Evolutionary conservation across 2,113 vertebrate genomes (phyloP).

Genomic region (Triplophysa rosa): DNA sequence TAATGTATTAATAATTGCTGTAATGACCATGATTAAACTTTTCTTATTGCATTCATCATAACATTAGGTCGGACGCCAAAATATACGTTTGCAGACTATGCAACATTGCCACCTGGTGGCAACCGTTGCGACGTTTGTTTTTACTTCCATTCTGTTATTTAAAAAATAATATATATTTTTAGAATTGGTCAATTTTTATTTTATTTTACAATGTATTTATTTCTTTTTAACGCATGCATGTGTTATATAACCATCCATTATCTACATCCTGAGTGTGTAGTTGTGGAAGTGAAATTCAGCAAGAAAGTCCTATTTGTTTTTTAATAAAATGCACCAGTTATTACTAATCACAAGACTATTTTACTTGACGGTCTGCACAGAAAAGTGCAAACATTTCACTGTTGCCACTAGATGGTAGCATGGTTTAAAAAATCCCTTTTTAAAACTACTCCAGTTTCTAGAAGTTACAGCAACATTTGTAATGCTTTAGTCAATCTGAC

Average conservation of each 20-base stretch:
- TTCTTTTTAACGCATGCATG: no score
- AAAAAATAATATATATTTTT: not conserved
- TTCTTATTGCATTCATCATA: not conserved
- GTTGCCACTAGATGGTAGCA: slow-evolving; percentile 45
- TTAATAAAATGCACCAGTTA: no score
- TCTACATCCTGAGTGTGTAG: no score
- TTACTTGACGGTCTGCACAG: no score
- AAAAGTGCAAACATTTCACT: not conserved
- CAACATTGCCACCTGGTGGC: slow-evolving; percentile 33
- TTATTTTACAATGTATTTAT: no score
- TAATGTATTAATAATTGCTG: not conserved
- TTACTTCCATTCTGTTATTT: not conserved
- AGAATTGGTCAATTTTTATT: not conserved
- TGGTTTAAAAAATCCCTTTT: not conserved
- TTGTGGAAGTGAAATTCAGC: no score
- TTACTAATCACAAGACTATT: no score
- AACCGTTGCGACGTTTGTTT: not conserved
- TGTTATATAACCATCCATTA: no score
- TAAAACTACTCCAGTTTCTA: not conserved
- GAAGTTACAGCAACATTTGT: not conserved
- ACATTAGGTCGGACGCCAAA: not conserved
- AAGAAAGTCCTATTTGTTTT: no score
- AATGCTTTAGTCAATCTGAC: not conserved
- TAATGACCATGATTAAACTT: not conserved
- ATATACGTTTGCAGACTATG: not conserved